Evolutionary conservation across 2,888 invertebrate genomes (phyloP).

Genomic region (Notodromas monacha): DNA sequence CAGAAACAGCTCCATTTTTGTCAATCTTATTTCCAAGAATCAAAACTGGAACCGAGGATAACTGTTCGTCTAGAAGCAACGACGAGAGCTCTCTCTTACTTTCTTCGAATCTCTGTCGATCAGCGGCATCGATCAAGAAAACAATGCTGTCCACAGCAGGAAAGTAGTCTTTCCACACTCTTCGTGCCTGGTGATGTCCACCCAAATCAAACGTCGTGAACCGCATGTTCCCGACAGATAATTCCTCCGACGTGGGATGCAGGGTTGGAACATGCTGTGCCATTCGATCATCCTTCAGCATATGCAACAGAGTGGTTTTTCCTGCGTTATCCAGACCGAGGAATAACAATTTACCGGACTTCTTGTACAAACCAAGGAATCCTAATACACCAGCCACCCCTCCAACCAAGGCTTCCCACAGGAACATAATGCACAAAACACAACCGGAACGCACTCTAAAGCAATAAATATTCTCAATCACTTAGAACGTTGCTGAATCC

Average conservation of each 20-base stretch:
- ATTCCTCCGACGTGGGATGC: conserved; percentile 25
- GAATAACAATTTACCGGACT: conserved; percentile 24
- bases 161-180: conserved; percentile 27
- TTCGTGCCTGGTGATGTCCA: conserved; percentile 23
- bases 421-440: too few species aligned
- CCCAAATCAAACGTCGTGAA: conserved; percentile 27
- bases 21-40: conserved; percentile 26
- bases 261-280: conserved; percentile 25
- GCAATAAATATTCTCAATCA: too few species aligned
- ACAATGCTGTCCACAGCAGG: conserved; percentile 26
- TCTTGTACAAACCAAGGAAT: conserved; percentile 35
- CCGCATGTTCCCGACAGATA: conserved; percentile 23
- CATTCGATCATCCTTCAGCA: conserved; percentile 26
- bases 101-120: conserved; percentile 21
- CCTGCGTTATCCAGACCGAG: conserved; percentile 26
- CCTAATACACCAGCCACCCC: too few species aligned
- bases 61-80: conserved; percentile 21
- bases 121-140: conserved; percentile 22
- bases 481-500: too few species aligned
- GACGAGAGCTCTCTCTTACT: conserved; percentile 21
- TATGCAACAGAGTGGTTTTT: conserved; percentile 24
- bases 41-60: conserved; percentile 22
- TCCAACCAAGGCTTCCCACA: too few species aligned
- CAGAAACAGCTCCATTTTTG: conserved; percentile 21
- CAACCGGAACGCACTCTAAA: too few species aligned